A percentile compares a stretch with the other conserved stretches of the same genome.
phyloP scores from a whole-genome alignment of 2,797 vertebrate genomes.

The Gambelia wislizenii region DNA sequence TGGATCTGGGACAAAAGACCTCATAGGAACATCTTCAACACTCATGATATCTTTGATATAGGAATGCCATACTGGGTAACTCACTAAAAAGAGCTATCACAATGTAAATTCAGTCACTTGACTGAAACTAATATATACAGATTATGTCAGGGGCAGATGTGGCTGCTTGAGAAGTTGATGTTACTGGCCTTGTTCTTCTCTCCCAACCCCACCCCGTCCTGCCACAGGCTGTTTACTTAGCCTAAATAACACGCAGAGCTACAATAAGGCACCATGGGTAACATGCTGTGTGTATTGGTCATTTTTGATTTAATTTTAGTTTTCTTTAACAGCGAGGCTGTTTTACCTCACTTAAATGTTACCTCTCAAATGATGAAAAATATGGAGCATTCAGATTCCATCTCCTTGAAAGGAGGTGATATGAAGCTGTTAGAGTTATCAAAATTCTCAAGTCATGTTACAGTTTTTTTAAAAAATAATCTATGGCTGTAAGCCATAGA shows the following conservation, averaged over 20 bases:
- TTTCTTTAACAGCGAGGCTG: not conserved
- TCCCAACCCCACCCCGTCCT: not conserved
- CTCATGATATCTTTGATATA: not conserved
- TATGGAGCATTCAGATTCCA: not conserved
- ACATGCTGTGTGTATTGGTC: not conserved
- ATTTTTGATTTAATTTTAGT: not conserved
- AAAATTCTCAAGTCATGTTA: not conserved
- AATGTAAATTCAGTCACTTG: not conserved
- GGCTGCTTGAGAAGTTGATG: not conserved
- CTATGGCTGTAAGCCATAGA: not conserved
- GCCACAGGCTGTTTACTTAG: not conserved
- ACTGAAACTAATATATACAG: not conserved
- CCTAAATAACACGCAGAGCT: not conserved
- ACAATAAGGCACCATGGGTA: not conserved
- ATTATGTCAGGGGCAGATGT: not conserved
- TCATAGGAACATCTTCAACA: not conserved
- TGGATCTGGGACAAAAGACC: not conserved
- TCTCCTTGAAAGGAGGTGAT: not conserved
- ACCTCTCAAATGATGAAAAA: not conserved
- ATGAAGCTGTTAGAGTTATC: not conserved
- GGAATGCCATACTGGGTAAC: not conserved
- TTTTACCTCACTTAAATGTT: not conserved
- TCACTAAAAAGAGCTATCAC: not conserved
- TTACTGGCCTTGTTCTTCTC: not conserved
- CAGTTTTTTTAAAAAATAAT: not conserved